These are phyloP conservation scores for Parascotia fuliginaria DNA, from an alignment of 2,888 invertebrate genomes.

Conservation along the genomic window DNA sequence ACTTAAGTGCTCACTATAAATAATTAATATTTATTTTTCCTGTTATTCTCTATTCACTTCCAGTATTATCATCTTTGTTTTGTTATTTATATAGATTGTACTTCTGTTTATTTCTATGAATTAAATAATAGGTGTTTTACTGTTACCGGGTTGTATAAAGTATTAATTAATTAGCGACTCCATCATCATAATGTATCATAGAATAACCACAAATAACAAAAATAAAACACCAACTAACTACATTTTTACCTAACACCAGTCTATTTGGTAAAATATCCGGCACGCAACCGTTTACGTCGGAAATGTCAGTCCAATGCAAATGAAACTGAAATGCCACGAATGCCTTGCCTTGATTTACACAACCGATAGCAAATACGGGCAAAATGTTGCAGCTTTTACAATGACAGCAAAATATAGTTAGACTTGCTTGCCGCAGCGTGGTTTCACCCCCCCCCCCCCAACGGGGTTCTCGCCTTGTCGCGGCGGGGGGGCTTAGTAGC, in stretches of 20 bases:
- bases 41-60: background rate
- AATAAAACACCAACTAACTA: background rate
- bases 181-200: too few species aligned
- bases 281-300: background rate
- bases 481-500: too few species aligned
- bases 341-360: background rate
- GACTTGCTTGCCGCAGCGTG: too few species aligned
- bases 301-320: constrained; percentile 3
- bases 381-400: background rate
- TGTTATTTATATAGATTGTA: too few species aligned
- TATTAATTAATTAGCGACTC: too few species aligned
- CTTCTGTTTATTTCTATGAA: too few species aligned
- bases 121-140: too few species aligned
- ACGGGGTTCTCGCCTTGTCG: too few species aligned
- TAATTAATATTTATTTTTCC: background rate
- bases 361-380: constrained; percentile 1
- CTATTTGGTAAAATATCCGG: constrained; percentile 5
- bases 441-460: too few species aligned
- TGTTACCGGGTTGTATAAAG: too few species aligned
- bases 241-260: background rate
- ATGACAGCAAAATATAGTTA: background rate
- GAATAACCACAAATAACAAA: too few species aligned
- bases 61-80: too few species aligned
- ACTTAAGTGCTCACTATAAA: background rate
- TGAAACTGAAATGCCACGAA: background rate